phyloP scores from a whole-genome alignment of 2,113 vertebrate species.

The Cariama cristata region DNA sequence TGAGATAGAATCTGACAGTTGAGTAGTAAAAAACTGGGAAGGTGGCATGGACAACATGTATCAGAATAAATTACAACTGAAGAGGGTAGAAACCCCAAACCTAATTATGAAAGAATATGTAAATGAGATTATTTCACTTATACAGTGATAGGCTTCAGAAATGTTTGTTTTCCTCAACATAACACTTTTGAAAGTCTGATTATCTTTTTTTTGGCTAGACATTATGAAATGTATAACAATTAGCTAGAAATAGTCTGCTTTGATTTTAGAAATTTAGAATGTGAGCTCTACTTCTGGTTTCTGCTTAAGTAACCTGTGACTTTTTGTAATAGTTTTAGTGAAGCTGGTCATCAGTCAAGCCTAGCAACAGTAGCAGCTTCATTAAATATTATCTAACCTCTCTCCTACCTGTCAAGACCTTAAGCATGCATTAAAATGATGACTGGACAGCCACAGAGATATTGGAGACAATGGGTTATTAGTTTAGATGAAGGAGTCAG shows the following conservation, averaged over 20 bases:
- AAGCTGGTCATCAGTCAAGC: not conserved
- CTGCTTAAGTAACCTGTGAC: not conserved
- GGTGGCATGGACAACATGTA: not conserved
- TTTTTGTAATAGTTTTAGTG: not conserved
- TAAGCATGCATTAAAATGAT: not conserved
- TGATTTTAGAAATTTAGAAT: not conserved
- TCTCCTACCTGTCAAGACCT: not conserved
- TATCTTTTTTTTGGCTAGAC: not conserved
- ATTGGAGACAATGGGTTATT: not conserved
- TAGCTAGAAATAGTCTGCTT: not conserved
- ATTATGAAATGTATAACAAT: not conserved
- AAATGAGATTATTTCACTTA: not conserved
- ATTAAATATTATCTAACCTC: not conserved
- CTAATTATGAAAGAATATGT: not conserved
- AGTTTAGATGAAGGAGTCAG: not conserved
- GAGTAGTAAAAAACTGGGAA: not conserved
- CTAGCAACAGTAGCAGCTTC: not conserved
- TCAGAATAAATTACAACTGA: not conserved
- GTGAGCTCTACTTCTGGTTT: not conserved
- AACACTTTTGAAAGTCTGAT: not conserved
- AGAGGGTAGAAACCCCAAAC: not conserved
- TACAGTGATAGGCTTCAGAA: not conserved
- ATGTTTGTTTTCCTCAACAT: not conserved
- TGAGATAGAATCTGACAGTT: not conserved
- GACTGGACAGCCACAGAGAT: not conserved